phyloP scores from a whole-genome alignment of 2,113 vertebrate species.

The Pteronura brasiliensis region DNA sequence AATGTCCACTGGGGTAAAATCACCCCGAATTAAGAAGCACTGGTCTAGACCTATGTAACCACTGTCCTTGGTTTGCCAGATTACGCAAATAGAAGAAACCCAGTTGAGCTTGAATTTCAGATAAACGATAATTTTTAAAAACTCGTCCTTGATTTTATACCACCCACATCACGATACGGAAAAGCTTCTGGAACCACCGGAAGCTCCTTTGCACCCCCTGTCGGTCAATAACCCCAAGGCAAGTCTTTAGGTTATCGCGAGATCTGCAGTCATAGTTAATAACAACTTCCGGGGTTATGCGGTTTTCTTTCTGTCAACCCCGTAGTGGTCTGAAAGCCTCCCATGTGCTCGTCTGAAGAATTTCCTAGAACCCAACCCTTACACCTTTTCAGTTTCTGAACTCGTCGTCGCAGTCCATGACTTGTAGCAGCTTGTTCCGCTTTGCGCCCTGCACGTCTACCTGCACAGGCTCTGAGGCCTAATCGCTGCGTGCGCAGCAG shows the following conservation, averaged over 20 bases:
- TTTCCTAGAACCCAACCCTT: not conserved
- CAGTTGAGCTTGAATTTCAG: not conserved
- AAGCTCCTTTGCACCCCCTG: not conserved
- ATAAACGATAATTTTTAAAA: not conserved
- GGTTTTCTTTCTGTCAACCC: too few species aligned
- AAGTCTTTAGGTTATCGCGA: not conserved
- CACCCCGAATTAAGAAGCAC: not conserved
- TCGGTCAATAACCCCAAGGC: not conserved
- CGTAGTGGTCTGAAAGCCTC: not conserved
- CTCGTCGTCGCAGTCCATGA: not conserved
- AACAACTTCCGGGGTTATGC: not conserved
- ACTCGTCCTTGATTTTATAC: not conserved
- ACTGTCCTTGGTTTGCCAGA: not conserved
- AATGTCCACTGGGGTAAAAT: not conserved
- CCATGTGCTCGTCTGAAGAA: not conserved
- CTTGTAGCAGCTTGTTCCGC: not conserved
- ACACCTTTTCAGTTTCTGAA: not conserved
- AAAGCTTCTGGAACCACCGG: not conserved
- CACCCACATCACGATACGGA: not conserved
- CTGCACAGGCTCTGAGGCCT: not conserved
- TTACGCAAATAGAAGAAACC: not conserved
- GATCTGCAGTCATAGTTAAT: not conserved
- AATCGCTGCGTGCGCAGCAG: not conserved
- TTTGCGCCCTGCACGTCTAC: not conserved
- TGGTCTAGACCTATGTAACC: not conserved